Base-by-base conservation (phyloP, 2,888 invertebrate genomes). In the Seladonia tumulorum region DNA sequence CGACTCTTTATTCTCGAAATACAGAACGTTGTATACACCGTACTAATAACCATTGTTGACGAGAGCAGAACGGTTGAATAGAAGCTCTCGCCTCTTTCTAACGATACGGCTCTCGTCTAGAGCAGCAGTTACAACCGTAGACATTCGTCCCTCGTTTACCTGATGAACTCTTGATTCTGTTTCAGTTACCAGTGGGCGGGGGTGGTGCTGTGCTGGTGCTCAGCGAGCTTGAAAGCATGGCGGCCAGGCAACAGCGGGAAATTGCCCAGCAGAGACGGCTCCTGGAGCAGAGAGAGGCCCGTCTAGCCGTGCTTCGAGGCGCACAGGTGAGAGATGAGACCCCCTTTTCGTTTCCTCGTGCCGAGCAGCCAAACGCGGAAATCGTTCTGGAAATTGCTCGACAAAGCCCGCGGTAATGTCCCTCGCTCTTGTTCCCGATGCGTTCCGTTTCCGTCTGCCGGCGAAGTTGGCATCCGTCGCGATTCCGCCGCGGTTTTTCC, bases 201-300 rank as follows among this genome's bases (percentile, higher is more conserved):
- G 98, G 98, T 97, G 98, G 98, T 96, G 97, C 97, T 96, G 97
- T 97, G 97, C 97, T 98, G 97, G 98, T 98, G 95, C 97, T 99
- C 96, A 97, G 97, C 95, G 99, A 99, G 97, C 97, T 99, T 96
- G 98, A 99, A 96, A 98, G 98, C 95, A 99, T 99, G 98, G 99
- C 99, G 95, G 97, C 98, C 95, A 97, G 99, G 94, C 99, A 99
- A 96, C 99, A 99, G 96, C 98, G 98, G 96, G 99, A 99, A 97
- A 99, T 99, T 95, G 99, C 99, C 96, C 97, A 98, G 94, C 99
- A 99, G 96, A 93, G 94, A 95, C 97, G 99, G 95, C 99, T 98
- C 96, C 97, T 99, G 93, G 98, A 98, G 96, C 98, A 98, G 95
- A 98, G 99, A 95, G 99, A 99, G 95, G 90, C 97, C 97, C 94